A percentile compares a stretch with the other conserved stretches of the same genome.
Conservation (phyloP, 2,888 invertebrate genomes). For the Hydrotaea diabolus region DNA sequence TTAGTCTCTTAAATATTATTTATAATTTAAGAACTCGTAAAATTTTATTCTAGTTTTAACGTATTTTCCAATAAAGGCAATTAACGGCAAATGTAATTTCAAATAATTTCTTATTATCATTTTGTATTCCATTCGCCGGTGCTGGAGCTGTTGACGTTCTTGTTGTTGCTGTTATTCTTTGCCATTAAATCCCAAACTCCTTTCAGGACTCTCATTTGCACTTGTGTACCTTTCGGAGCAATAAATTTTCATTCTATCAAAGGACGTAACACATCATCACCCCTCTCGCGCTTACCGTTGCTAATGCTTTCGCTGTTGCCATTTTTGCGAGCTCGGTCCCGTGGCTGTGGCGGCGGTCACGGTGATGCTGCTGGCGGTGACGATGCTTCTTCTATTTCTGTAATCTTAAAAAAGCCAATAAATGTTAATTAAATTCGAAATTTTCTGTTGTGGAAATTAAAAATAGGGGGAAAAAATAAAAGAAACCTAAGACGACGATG, state of each 20-base stretch:
- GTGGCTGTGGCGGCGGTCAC: not conserved
- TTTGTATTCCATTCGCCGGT: constrained; percentile 28
- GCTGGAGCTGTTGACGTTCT: constrained; percentile 23
- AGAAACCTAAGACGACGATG: constrained; percentile 5
- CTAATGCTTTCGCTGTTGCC: constrained; percentile 1
- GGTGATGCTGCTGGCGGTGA: not conserved
- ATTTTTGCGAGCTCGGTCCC: not conserved
- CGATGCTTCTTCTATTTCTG: not conserved
- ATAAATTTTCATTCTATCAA: constrained; percentile 59
- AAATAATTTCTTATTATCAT: constrained; percentile 58
- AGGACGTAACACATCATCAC: not conserved
- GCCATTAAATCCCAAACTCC: constrained; percentile 18
- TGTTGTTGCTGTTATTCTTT: constrained; percentile 10
- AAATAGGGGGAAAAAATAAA: not conserved
- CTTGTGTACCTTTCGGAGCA: constrained; percentile 48
- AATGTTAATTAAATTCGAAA: constrained; percentile 64
- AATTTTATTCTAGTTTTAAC: constrained; percentile 15
- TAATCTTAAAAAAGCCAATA: constrained; percentile 58
- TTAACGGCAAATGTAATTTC: constrained; percentile 53
- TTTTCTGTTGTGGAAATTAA: constrained; percentile 48
- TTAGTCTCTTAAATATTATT: constrained; percentile 14
- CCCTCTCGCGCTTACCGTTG: not conserved
- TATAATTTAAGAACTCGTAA: constrained; percentile 11
- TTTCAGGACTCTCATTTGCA: not conserved
- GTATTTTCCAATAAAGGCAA: constrained; percentile 53